A percentile compares a stretch with the other conserved stretches of the same genome.
Conservation (phyloP, 2,888 invertebrate species). For the Pristionchus maxplancki region DNA sequence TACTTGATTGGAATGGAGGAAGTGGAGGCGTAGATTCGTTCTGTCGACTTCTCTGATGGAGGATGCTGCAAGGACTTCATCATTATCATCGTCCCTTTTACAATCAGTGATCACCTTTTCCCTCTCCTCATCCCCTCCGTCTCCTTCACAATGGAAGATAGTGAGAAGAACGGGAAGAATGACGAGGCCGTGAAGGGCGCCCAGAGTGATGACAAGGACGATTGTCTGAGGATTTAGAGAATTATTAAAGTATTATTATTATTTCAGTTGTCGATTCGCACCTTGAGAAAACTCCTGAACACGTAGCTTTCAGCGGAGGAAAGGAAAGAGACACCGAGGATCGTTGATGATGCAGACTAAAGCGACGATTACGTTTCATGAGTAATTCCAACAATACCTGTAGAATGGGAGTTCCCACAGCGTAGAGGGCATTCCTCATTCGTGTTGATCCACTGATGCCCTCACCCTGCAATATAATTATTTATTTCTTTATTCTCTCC, state of each 20-base stretch:
- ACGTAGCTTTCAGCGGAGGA: constrained; percentile 90
- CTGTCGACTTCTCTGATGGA: constrained; percentile 11
- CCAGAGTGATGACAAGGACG: constrained; percentile 93
- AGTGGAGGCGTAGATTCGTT: constrained; percentile 32
- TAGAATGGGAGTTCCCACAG: constrained; percentile 91
- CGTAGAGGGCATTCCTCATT: constrained; percentile 90
- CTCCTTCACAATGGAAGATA: constrained; percentile 68
- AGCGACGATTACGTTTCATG: neutral
- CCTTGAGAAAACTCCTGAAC: constrained; percentile 79
- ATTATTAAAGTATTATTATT: neutral
- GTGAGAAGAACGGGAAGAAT: constrained; percentile 85
- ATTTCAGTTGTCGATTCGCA: neutral
- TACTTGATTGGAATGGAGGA: constrained; percentile 35
- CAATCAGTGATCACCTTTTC: neutral
- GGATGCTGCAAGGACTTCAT: neutral
- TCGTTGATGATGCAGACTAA: constrained; percentile 91
- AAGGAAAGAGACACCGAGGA: constrained; percentile 88
- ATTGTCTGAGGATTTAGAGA: constrained; percentile 96
- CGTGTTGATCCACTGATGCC: constrained; percentile 81
- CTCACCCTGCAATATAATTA: constrained; percentile 61
- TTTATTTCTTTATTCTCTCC: neutral
- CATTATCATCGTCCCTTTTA: neutral
- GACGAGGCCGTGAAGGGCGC: constrained; percentile 93
- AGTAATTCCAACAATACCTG: constrained; percentile 77
- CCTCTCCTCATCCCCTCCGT: constrained; percentile 24